Base-by-base conservation (phyloP, 2,888 invertebrate genomes). In the Heliconius ismenius region DNA sequence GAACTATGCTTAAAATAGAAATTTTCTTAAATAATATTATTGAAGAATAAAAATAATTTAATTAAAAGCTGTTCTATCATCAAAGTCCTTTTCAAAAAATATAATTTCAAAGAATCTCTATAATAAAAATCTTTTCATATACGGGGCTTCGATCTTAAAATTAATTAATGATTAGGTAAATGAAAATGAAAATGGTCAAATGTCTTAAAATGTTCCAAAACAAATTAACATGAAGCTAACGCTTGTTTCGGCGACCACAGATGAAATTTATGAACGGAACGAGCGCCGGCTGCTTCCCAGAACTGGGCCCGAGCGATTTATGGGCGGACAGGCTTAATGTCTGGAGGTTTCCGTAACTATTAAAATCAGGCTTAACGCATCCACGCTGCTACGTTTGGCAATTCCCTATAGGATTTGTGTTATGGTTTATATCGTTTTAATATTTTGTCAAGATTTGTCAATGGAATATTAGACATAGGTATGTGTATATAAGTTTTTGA, bases 211-310 rank as follows among this genome's bases (percentile, higher is more conserved):
- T 73, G 54, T 69, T 67, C 64, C 69, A 78, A 76, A 79, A 76
- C 78, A 79, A 78, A 78, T 76, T 73, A 78, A 75, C 73, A 78
- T 74, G 58, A 78, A 75, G 75, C 74, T 67, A 77, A 70, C 75
- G 74, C 75, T 58, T 75, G 75, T 76, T 77, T 75, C 74, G 74
- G 79, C 70, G 74, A 75, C 76, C 79, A 74, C 79, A 78, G 78
- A 78, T 78, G 79, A 75, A 79, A 79, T 79, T 79, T 79, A 79
- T 78, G 78, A 78, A 75, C 73, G 79, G 43, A 65, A 64, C 70
- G 77, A 58, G 64, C 75, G 67, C 76, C 78, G 79, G 76, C 78
- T 79, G 78, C 78, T 76, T 75, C 75, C 75, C 79, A 79, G 73
- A 77, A 78, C 79, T 75, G 75, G 75, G 74, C 74, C 72, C 76